These are phyloP conservation scores for Oryzias javanicus DNA, from an alignment of 2,113 vertebrate species.

Conservation along the genomic window DNA sequence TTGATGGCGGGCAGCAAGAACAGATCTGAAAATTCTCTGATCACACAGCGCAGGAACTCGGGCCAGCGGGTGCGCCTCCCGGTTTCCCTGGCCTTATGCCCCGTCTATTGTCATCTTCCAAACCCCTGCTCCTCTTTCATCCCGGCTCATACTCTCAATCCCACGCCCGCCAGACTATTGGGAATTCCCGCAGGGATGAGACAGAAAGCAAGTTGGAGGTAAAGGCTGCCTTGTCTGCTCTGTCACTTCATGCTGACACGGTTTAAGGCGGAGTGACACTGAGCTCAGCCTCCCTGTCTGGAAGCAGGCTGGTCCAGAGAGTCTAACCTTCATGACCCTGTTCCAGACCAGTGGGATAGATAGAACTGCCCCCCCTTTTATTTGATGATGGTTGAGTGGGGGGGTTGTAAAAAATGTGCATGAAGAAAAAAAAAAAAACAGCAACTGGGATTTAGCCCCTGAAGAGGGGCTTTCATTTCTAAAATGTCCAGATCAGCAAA, in stretches of 20 bases:
- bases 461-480: constrained; percentile 44
- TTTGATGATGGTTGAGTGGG: constrained; percentile 46
- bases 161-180: constrained; percentile 47
- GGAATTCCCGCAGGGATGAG: constrained; percentile 51
- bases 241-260: constrained; percentile 73
- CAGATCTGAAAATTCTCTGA: constrained; percentile 66
- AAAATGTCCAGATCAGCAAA: constrained; percentile 61
- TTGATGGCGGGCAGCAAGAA: constrained; percentile 40
- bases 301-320: constrained; percentile 54
- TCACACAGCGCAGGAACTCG: constrained; percentile 49
- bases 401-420: constrained; percentile 7
- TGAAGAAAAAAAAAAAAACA: constrained; percentile 13
- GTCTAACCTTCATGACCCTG: constrained; percentile 55
- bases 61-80: constrained; percentile 41
- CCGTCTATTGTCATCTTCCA: constrained; percentile 55
- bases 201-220: constrained; percentile 17
- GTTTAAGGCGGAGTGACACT: constrained; percentile 72
- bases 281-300: constrained; percentile 60
- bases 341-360: constrained; percentile 42
- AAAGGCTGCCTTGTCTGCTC: constrained; percentile 45
- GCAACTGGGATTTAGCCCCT: constrained; percentile 29
- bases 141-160: constrained; percentile 54
- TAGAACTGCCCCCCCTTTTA: constrained; percentile 22
- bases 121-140: constrained; percentile 52
- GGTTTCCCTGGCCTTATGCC: constrained; percentile 55